phyloP scores from a whole-genome alignment of 2,113 vertebrate genomes.

The Barbus barbus region DNA sequence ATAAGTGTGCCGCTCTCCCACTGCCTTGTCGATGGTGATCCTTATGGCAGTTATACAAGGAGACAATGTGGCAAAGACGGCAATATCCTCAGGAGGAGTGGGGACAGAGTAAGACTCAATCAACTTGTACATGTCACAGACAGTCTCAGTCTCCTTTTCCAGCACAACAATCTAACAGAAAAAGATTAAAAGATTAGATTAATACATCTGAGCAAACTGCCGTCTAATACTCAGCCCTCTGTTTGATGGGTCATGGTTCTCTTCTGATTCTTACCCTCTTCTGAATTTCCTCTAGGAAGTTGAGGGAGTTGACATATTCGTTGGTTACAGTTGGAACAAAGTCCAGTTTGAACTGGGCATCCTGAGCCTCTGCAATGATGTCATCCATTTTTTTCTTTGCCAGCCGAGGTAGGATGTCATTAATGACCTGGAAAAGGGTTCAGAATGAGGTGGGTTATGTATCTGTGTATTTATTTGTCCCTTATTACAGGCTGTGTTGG shows the following conservation, averaged over 20 bases:
- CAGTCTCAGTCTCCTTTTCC: constrained; percentile 73
- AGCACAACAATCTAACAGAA: constrained; percentile 76
- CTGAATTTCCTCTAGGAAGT: constrained; percentile 83
- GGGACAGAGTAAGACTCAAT: constrained; percentile 78
- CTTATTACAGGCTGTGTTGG: background rate
- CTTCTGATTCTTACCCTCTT: constrained; percentile 74
- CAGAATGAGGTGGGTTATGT: background rate
- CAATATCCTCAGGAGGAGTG: constrained; percentile 75
- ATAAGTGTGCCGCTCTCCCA: constrained; percentile 56
- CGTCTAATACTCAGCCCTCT: background rate
- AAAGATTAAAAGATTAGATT: background rate
- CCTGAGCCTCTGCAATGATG: constrained; percentile 77
- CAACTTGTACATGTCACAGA: constrained; percentile 81
- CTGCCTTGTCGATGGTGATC: constrained; percentile 65
- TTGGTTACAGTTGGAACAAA: constrained; percentile 72
- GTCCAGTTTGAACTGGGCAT: constrained; percentile 80
- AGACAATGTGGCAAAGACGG: too few species aligned
- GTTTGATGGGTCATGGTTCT: background rate
- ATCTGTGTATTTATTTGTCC: background rate
- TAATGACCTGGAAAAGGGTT: constrained; percentile 73
- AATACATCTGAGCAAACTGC: too few species aligned
- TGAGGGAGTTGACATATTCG: constrained; percentile 78
- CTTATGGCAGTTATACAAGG: constrained; percentile 64
- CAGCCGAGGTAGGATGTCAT: constrained; percentile 73
- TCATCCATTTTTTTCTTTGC: constrained; percentile 80